Evolutionary conservation across 2,113 vertebrate genomes (phyloP), one percentile per base, ranked within the genome.

Genomic region (Oryzias melastigma): DNA sequence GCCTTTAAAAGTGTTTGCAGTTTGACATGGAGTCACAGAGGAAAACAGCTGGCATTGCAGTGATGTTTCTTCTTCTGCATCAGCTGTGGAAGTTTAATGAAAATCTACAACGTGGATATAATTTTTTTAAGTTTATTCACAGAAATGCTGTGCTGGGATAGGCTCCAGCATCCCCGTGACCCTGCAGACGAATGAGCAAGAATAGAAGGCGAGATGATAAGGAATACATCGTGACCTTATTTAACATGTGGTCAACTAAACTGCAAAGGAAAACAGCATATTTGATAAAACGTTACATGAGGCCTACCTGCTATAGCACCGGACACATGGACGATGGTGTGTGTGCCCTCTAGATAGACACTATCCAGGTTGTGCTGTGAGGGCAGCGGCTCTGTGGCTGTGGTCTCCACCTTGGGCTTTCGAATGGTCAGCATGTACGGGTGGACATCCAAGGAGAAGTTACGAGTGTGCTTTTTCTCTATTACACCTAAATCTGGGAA

Each of bases 371-470:
- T 93, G 88, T 94, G 93, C 62, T 94, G 93, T 0, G 91, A 73
- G 12, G 94, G 91, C 42, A 94, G 91, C 0, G 94, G 91, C 8
- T 91, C 88, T 35, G 87, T 73, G 46, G 86, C 87, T 54, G 82
- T 73, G 15, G 75, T 67, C 81, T 95, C 94, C 14, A 93, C 87
- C 80, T 97, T 99, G 60, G 94, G 89, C 79, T 98, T 99, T 77
- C 93, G 95, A 80, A 91, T 90, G 62, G 94, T 94, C 70, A 96
- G 90, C 88, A 98, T 92, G 82, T 98, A 98, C 0, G 97, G 96
- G 78, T 99, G 97, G 63, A 99, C 95, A 52, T 99, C 97, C 91
- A 99, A 90, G 22, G 96, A 97, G 81, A 99, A 95, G 89, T 98
- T 97, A 1, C 95, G 93, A 0, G 92, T 84, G n/a, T 95, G 94